Base-by-base conservation (phyloP, 2,113 vertebrate genomes). In the Solea solea region DNA sequence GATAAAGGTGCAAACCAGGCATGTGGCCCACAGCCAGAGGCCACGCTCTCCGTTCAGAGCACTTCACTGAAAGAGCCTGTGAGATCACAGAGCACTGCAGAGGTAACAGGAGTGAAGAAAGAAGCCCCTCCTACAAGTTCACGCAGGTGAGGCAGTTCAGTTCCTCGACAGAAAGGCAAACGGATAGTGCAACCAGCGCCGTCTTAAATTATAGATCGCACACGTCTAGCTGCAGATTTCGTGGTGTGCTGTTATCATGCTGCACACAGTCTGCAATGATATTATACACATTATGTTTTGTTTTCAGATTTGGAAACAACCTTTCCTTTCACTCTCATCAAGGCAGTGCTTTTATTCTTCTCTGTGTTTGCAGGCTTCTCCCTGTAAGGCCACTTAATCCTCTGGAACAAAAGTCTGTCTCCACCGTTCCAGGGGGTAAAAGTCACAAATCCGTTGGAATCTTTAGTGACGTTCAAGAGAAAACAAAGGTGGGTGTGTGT, bases 351-450 rank as follows among this genome's bases (percentile, higher is more conserved):
- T 41, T 53, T 0, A 1, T 42, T 34, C 6, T 25, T 46, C n/a
- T 45, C 1, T 48, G 0, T 86, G 63, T 27, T 66, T 83, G 25
- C 88, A 99, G 98, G 74, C 95, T 94, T 70, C 96, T 96, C 61
- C 95, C 95, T 1, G 98, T 99, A 78, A 98, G 95, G 86, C 97
- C 97, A 0, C 94, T 98, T 91, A 96, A 89, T 54, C 8, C 95
- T 21, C 62, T 80, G 45, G 90, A 93, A 50, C 92, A 86, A 80
- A 92, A 90, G 40, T 7, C 85, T 3, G 42, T 74, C 54, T 86
- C 76, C 15, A 86, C 78, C 60, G 83, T 64, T 77, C 78, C 87
- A 63, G 89, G 85, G 25, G 93, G 91, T 63, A 94, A 62, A 8
- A 68, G 73, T 42, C 52, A 11, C 39, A 74, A 65, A 56, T 64